Evolutionary conservation across 1,140 invertebrate species (phyloP).

Genomic region (Polyergus mexicanus): DNA sequence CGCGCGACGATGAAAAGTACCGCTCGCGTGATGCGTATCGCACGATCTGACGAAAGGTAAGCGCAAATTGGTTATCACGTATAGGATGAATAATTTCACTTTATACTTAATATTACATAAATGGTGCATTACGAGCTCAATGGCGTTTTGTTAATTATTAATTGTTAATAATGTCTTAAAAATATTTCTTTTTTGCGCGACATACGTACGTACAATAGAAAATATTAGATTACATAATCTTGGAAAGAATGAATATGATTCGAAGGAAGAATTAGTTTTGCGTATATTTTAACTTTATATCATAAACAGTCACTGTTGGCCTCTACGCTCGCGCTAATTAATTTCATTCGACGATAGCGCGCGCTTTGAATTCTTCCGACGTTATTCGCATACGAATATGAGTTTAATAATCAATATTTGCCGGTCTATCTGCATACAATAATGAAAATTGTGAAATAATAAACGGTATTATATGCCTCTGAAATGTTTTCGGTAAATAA

Average conservation of each 20-base stretch:
- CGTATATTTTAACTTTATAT: background rate
- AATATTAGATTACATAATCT: background rate
- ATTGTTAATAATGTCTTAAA: constrained; percentile 6
- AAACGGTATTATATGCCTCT: background rate
- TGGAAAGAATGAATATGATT: background rate
- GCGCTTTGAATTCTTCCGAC: background rate
- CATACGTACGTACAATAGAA: background rate
- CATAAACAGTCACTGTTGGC: background rate
- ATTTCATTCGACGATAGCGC: constrained; percentile 6
- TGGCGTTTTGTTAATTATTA: background rate
- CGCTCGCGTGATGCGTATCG: background rate
- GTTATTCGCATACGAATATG: background rate
- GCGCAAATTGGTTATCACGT: background rate
- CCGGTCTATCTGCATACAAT: background rate
- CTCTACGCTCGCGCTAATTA: constrained; percentile 12
- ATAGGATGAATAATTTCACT: background rate
- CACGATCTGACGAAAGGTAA: background rate
- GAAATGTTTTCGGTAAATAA: constrained; percentile 7
- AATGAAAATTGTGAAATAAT: constrained; percentile 4
- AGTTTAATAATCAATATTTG: constrained; percentile 39
- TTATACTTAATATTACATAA: background rate
- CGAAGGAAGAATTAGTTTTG: background rate
- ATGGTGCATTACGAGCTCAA: background rate
- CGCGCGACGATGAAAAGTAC: background rate
- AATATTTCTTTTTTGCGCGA: background rate